Evolutionary conservation across 2,797 vertebrate genomes (phyloP).

Genomic region (Melanotaenia trifasciata): DNA sequence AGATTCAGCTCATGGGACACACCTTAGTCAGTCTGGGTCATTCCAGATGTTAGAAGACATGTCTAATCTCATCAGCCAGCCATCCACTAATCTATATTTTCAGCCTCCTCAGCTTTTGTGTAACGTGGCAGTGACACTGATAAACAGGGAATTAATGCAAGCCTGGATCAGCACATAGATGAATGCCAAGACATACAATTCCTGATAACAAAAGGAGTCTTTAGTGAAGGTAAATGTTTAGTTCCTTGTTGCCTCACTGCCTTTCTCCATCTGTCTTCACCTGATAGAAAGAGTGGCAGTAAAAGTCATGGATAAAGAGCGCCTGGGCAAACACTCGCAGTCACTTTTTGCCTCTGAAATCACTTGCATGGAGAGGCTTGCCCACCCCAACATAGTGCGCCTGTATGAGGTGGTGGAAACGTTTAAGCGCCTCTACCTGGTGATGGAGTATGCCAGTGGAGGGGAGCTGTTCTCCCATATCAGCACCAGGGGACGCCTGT

Average conservation of each 20-base stretch:
- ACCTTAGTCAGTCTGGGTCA: conserved; percentile 43
- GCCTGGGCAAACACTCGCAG: conserved; percentile 62
- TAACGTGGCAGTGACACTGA: background rate
- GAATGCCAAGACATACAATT: background rate
- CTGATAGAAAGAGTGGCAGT: conserved; percentile 82
- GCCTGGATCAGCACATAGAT: background rate
- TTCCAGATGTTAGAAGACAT: conserved; percentile 54
- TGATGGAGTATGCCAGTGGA: conserved; percentile 82
- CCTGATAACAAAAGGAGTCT: background rate
- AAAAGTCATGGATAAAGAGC: conserved; percentile 81
- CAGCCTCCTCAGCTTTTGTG: conserved; percentile 7
- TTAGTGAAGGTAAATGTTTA: background rate
- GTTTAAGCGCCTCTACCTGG: conserved; percentile 75
- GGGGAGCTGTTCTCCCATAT: conserved; percentile 82
- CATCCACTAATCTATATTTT: conserved; percentile 37
- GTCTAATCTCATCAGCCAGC: conserved; percentile 61
- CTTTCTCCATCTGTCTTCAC: conserved; percentile 14
- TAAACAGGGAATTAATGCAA: background rate
- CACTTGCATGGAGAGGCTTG: conserved; percentile 81
- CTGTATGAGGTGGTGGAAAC: conserved; percentile 86
- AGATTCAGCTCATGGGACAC: conserved; percentile 9
- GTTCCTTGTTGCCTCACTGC: conserved; percentile 18
- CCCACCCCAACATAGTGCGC: conserved; percentile 82
- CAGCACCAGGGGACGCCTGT: conserved; percentile 79
- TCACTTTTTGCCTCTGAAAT: conserved; percentile 76